Evolutionary conservation across 2,888 invertebrate species (phyloP), one percentile per base, ranked within the genome.

Genomic region (Saturnia japonica): DNA sequence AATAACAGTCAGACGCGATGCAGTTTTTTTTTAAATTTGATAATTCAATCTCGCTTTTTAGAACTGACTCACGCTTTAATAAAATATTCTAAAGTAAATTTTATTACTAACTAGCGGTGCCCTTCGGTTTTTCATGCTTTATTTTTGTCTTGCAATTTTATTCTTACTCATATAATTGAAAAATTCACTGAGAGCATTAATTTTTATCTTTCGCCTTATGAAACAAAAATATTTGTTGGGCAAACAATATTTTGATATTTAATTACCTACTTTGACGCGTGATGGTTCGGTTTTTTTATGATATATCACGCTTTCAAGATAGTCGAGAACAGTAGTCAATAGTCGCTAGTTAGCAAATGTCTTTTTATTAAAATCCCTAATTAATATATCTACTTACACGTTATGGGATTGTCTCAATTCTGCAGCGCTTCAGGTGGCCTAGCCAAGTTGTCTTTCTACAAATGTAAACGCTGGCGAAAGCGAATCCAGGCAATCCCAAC

Each of bases 181-280:
- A n/a, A n/a, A n/a, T n/a, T n/a, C n/a, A n/a, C n/a, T n/a, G n/a
- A n/a, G n/a, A n/a, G n/a, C n/a, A n/a, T n/a, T n/a, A n/a, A n/a
- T 78, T 82, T 78, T 82, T 77, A 77, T 75, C 79, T 40, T 84
- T 85, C 77, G 84, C 82, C 86, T 78, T 82, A 76, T 60, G 75
- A 76, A 84, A 84, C n/a, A 86, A 88, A 84, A 80, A 70, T 40
- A 51, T 70, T 70, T 47, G 64, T 66, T 66, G 66, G 22, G 45
- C 66, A 66, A 70, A 70, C 70, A 70, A 60, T 25, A 60, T 28
- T 22, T 69, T 19, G 51, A 51, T 47, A 34, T 19, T 25, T 70
- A 70, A 70, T 70, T 70, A 70, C n/a, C n/a, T n/a, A n/a, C 51
- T 66, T 66, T 54, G 51, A 45, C 25, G 51, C 34, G 42, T 28